phyloP scores from a whole-genome alignment of 1,140 invertebrate species.

The Sitobion miscanthi region DNA sequence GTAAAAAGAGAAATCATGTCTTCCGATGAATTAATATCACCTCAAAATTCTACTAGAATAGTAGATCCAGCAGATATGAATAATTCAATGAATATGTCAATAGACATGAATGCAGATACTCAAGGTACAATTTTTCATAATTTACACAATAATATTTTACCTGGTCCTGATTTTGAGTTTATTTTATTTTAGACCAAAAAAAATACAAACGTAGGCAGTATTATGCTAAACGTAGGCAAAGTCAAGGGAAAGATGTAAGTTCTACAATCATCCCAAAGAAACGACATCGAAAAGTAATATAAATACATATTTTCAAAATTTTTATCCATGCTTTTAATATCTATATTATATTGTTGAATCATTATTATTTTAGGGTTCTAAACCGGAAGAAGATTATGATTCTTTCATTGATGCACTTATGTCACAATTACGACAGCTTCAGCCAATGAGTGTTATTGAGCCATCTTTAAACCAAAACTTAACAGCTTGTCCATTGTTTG shows the following conservation, averaged over 20 bases:
- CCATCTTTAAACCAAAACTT: slow-evolving; percentile 84
- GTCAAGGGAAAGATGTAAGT: slow-evolving; percentile 69
- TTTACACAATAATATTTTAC: not conserved
- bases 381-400: slow-evolving; percentile 90
- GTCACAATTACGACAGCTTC: slow-evolving; percentile 81
- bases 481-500: slow-evolving; percentile 80
- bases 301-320: not conserved
- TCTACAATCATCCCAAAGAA: slow-evolving; percentile 71
- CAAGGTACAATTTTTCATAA: slow-evolving; percentile 24
- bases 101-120: slow-evolving; percentile 31
- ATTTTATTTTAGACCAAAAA: slow-evolving; percentile 61
- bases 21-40: slow-evolving; percentile 65
- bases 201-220: slow-evolving; percentile 82
- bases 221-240: slow-evolving; percentile 80
- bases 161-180: not conserved
- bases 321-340: not conserved
- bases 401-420: slow-evolving; percentile 87
- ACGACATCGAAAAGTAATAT: slow-evolving; percentile 73
- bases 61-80: slow-evolving; percentile 42
- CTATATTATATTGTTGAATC: slow-evolving; percentile 6
- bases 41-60: slow-evolving; percentile 61
- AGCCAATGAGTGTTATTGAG: slow-evolving; percentile 85
- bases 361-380: slow-evolving; percentile 67
- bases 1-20: slow-evolving; percentile 67
- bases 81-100: slow-evolving; percentile 38